A percentile compares a stretch with the other conserved stretches of the same genome.
These are phyloP conservation scores for Monoplex corrugatus DNA, from an alignment of 2,888 invertebrate species.

Conservation along the genomic window DNA sequence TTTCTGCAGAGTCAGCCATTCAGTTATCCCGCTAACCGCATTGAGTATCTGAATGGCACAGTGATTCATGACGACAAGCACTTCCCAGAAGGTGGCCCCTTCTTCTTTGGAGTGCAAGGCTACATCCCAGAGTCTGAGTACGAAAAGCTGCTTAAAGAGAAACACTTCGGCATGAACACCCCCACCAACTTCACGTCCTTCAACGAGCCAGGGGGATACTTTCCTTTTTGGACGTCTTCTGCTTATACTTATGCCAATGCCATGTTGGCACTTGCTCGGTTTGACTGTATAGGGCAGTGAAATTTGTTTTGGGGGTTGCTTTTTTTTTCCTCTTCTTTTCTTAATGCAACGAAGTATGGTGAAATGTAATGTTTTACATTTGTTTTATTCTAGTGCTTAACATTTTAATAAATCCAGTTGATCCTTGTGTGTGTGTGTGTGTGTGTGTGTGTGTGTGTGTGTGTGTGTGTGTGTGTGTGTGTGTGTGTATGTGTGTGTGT, in stretches of 20 bases:
- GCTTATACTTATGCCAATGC: conserved; percentile 72
- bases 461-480: no score
- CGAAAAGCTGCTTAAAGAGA: conserved; percentile 58
- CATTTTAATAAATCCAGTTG: no score
- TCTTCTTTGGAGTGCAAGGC: conserved; percentile 66
- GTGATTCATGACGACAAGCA: conserved; percentile 51
- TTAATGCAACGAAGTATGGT: neutral
- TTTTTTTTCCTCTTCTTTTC: neutral
- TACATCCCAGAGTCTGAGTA: conserved; percentile 64
- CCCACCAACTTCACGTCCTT: conserved; percentile 69
- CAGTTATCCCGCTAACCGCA: conserved; percentile 56
- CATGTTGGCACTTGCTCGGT: conserved; percentile 67
- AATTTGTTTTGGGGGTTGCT: neutral
- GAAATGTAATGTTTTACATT: no score
- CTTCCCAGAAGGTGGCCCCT: conserved; percentile 47
- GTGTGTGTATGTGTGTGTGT: no score
- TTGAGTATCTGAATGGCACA: conserved; percentile 64
- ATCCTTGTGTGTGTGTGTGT: no score
- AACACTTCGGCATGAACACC: conserved; percentile 56
- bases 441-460: no score
- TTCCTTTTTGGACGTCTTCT: conserved; percentile 74
- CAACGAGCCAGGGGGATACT: conserved; percentile 65
- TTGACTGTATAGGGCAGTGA: neutral
- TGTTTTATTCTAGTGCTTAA: no score
- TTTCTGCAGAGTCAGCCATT: conserved; percentile 29